Evolutionary conservation across 64 coral and sea anemone species (phyloP), one percentile per base, ranked within the genome.

Genomic region (Pocillopora verrucosa): DNA sequence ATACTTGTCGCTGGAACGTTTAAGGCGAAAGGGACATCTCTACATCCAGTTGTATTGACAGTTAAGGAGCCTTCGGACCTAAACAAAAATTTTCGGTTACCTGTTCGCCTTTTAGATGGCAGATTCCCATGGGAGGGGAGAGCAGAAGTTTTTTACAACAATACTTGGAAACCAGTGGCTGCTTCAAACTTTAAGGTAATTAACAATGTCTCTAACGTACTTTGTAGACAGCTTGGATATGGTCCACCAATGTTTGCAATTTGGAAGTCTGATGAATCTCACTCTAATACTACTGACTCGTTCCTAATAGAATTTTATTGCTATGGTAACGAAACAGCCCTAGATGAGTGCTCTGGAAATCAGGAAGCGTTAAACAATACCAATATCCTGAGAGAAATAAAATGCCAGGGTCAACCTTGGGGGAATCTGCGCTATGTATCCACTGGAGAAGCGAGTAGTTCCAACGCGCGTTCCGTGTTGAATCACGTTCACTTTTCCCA

Each of bases 221-320:
- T 93, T 7, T 96, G 94, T 77, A 92, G 37, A 60, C 90, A 93
- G 36, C 87, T 96, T 74, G 94, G 94, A 16, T 96, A 92, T 45
- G 67, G 56, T 5, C 73, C 59, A 36, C 51, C 36, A n/a, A 3
- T 19, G 26, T 22, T 15, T 12, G 16, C 24, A 16, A 11, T 67
- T 0, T 10, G 20, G 17, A 63, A 36, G 0, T 10, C 67, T 75
- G 56, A 17, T 12, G 57, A 74, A 63, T 10, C 56, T 1, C 13
- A 9, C 24, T 1, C 4, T 0, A 62, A 76, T 62, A 22, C 38
- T 35, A 91, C 45, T 69, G 35, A 30, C 9, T 56, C 90, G 10
- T 80, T 57, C 73, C 87, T 76, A 14, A 69, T 76, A 36, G 25
- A 85, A 10, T 16, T 96, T 12, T 10, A 13, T 58, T 96, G 94